Evolutionary conservation across 2,797 vertebrate genomes (phyloP).

Genomic region (Phylloscopus collybita): DNA sequence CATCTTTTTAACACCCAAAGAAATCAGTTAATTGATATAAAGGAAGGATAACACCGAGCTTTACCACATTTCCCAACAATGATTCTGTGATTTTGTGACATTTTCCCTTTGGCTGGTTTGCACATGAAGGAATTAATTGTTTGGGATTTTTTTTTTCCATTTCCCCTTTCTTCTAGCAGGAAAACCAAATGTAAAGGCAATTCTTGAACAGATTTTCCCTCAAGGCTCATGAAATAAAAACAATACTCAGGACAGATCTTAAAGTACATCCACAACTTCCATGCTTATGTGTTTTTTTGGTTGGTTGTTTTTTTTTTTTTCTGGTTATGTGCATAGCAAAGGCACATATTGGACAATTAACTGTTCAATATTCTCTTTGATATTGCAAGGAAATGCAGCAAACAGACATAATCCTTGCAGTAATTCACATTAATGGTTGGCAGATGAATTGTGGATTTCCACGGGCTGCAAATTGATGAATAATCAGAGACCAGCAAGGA

Average conservation of each 20-base stretch:
- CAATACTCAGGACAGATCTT: not conserved
- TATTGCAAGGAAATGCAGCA: not conserved
- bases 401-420: not conserved
- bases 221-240: not conserved
- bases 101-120: not conserved
- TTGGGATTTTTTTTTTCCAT: not conserved
- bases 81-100: not conserved
- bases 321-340: not conserved
- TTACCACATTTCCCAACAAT: not conserved
- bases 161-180: not conserved
- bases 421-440: not conserved
- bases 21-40: not conserved
- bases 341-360: not conserved
- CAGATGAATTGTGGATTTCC: constrained; percentile 39
- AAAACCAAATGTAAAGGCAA: not conserved
- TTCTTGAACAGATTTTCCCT: not conserved
- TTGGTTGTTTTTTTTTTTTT: not conserved
- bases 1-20: not conserved
- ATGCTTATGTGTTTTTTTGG: not conserved
- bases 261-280: not conserved
- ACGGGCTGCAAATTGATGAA: not conserved
- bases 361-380: not conserved
- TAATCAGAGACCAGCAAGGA: not conserved
- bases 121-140: not conserved
- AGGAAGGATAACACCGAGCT: not conserved